phyloP scores from a whole-genome alignment of 1,140 invertebrate genomes.

The Drosophila lowei region DNA sequence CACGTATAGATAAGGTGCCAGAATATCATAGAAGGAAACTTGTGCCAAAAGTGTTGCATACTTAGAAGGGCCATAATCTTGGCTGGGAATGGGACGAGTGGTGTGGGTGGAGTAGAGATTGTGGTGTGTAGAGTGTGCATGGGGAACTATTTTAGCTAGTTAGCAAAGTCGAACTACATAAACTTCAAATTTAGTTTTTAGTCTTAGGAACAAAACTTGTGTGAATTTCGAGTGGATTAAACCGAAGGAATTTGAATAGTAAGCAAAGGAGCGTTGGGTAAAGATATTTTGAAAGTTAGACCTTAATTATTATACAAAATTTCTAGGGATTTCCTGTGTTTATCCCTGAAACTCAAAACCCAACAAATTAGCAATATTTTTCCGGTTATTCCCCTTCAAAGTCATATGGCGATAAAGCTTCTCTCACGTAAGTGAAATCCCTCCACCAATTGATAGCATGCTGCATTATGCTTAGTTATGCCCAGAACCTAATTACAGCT shows the following conservation, averaged over 20 bases:
- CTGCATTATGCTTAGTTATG: conserved; percentile 37
- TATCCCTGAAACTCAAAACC: no score
- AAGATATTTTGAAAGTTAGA: no score
- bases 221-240: neutral
- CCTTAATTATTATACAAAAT: no score
- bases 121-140: no score
- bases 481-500: conserved; percentile 49
- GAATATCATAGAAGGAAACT: conserved; percentile 1
- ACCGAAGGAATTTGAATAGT: neutral
- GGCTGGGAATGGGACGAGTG: neutral
- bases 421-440: conserved; percentile 8
- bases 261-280: no score
- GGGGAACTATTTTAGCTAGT: conserved; percentile 22
- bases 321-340: no score
- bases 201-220: neutral
- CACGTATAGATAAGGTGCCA: conserved; percentile 28
- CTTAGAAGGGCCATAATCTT: conserved; percentile 27
- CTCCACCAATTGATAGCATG: conserved; percentile 8
- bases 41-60: conserved; percentile 18
- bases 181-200: conserved; percentile 17
- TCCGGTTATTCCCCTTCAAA: neutral
- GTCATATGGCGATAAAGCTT: neutral
- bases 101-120: no score
- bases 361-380: neutral
- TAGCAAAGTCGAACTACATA: conserved; percentile 16